A percentile compares a stretch with the other conserved stretches of the same genome.
Evolutionary conservation across 1,140 invertebrate genomes (phyloP).

Genomic region (Brachionus angularis): DNA sequence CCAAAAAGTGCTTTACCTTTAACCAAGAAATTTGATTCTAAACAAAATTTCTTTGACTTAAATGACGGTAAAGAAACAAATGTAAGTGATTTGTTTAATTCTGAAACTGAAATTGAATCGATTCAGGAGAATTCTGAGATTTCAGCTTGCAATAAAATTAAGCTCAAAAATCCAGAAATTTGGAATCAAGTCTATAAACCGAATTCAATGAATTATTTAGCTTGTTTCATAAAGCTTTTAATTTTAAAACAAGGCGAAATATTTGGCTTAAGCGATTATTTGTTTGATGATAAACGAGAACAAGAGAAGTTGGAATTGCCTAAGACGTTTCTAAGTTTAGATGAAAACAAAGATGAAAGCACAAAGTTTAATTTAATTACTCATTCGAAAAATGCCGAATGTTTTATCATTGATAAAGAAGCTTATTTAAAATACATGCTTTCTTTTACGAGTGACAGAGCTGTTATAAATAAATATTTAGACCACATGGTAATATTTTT

Average conservation of each 20-base stretch:
- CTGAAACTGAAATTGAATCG: slow-evolving; percentile 20
- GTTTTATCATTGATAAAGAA: slow-evolving; percentile 40
- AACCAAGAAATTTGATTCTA: too few relatives aligned
- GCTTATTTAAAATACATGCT: slow-evolving; percentile 37
- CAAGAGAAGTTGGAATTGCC: neutral
- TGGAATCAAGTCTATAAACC: slow-evolving; percentile 10
- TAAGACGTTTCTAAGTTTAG: neutral
- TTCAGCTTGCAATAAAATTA: neutral
- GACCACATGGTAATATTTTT: slow-evolving; percentile 40
- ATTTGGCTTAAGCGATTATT: slow-evolving; percentile 38
- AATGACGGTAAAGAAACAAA: too few relatives aligned
- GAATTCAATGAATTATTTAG: neutral
- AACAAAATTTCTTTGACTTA: too few relatives aligned
- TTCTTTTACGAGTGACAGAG: slow-evolving; percentile 20
- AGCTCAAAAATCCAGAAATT: slow-evolving; percentile 3
- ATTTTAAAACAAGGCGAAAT: slow-evolving; percentile 7
- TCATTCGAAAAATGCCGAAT: slow-evolving; percentile 20
- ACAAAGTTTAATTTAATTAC: slow-evolving; percentile 1
- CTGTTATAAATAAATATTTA: slow-evolving; percentile 17
- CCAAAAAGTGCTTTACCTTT: too few relatives aligned
- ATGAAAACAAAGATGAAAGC: neutral
- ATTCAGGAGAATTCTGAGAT: slow-evolving; percentile 1
- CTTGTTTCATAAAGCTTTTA: slow-evolving; percentile 24
- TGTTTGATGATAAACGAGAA: slow-evolving; percentile 36
- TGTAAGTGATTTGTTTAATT: too few relatives aligned